A percentile compares a stretch with the other conserved stretches of the same genome.
Conservation (phyloP, 2,797 vertebrate species). For the Margarornis squamiger region DNA sequence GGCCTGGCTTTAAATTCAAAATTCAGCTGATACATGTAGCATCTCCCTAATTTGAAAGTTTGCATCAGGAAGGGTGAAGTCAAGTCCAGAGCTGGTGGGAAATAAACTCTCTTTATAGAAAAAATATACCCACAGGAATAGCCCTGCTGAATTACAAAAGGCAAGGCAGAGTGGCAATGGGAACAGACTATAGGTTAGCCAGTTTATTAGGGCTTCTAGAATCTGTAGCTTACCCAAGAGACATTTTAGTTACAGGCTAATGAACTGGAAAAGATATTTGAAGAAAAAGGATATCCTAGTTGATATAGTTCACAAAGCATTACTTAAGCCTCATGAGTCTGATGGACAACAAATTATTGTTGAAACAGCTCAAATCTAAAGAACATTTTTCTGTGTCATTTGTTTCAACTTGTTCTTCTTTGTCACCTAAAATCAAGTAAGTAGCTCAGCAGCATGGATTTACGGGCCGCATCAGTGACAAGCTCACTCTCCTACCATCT, state of each 20-base stretch:
- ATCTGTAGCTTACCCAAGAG: conserved; percentile 61
- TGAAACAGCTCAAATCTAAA: conserved; percentile 64
- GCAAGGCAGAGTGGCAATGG: not conserved
- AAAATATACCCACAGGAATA: not conserved
- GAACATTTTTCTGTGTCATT: conserved; percentile 65
- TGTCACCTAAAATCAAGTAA: conserved; percentile 55
- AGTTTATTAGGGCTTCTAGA: conserved; percentile 43
- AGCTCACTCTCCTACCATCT: not conserved
- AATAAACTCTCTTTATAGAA: not conserved
- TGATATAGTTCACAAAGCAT: conserved; percentile 70
- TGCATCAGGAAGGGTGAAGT: not conserved
- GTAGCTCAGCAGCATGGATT: conserved; percentile 1
- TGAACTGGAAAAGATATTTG: conserved; percentile 69
- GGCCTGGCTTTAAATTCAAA: not conserved
- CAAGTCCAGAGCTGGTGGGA: not conserved
- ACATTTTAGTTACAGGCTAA: conserved; percentile 67
- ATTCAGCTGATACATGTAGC: not conserved
- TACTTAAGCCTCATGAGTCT: conserved; percentile 66
- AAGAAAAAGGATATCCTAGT: conserved; percentile 65
- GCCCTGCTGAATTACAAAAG: not conserved
- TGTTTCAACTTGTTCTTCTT: conserved; percentile 55
- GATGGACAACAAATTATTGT: conserved; percentile 73
- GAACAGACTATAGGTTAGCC: conserved; percentile 5
- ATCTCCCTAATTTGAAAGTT: not conserved
- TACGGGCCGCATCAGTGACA: not conserved